Evolutionary conservation across 30 jellyfish, hydroid and myxozoan species (phyloP).

Genomic region (Sanderia malayensis): DNA sequence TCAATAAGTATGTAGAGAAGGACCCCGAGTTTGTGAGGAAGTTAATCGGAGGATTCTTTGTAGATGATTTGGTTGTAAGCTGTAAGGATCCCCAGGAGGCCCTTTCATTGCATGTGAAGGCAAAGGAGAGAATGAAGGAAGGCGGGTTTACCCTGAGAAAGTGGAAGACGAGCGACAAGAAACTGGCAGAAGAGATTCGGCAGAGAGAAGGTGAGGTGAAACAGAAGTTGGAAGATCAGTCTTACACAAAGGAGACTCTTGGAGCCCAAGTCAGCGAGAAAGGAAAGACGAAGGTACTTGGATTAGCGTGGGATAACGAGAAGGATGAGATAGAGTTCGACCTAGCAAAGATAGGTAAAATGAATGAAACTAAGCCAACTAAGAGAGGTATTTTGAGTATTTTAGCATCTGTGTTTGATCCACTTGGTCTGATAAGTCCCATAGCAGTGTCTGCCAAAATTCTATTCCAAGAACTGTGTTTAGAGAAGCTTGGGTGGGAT

Average conservation of each 20-base stretch:
- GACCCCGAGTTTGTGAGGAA: conserved; percentile 26
- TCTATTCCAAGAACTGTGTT: conserved; percentile 12
- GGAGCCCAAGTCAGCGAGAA: background rate
- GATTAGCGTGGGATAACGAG: background rate
- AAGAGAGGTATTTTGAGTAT: conserved; percentile 9
- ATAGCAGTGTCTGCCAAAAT: no score
- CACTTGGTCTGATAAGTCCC: background rate
- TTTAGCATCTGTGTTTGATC: conserved; percentile 14
- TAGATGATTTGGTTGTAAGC: conserved; percentile 9
- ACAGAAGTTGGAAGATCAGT: background rate
- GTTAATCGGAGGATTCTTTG: background rate
- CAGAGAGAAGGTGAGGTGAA: conserved; percentile 3
- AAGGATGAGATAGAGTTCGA: conserved; percentile 17
- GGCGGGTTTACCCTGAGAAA: conserved; percentile 11
- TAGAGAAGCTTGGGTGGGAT: conserved; percentile 17
- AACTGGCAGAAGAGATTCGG: conserved; percentile 2
- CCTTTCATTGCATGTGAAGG: conserved; percentile 9
- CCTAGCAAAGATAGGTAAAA: background rate
- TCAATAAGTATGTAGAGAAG: conserved; percentile 1
- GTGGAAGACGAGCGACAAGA: background rate
- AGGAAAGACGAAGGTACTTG: conserved; percentile 14
- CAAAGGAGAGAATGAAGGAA: conserved; percentile 8
- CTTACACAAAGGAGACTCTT: background rate
- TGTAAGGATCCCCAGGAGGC: conserved; percentile 2
- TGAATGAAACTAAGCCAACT: no score